Evolutionary conservation across 2,113 vertebrate genomes (phyloP), one percentile per base, ranked within the genome.

Genomic region (Colaptes auratus): DNA sequence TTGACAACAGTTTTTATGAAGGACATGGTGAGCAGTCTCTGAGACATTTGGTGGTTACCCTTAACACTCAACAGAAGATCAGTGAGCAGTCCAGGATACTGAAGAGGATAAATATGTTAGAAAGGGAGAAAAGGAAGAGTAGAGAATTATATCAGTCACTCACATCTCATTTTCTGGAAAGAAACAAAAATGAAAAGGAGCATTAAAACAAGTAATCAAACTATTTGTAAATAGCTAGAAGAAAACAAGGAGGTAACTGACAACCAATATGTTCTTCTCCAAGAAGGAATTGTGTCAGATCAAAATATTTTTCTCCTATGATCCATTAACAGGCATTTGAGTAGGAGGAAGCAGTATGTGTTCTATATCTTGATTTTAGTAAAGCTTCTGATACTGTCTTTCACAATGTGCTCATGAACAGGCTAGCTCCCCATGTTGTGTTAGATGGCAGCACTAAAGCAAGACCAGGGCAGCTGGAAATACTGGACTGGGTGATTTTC

Each of bases 61-160:
- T 76, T 39, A 53, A 25, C 39, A n/a, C 9, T 86, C 65, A 8
- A 18, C 0, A 67, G 39, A 60, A 75, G 35, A 15, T 0, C 0
- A 2, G 5, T 2, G 0, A 85, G 42, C 82, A 79, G 23, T 44
- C 8, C 8, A 44, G 59, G 27, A 88, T 50, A 20, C 30, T 35
- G 33, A 84, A 81, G 24, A 73, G 6, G 21, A 36, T 33, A 77
- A 83, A 55, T 55, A 60, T 1, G 9, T 55, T 61, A 6, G 70
- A 83, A 77, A 58, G 10, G 17, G 17, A 70, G 23, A 70, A 80
- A 82, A 85, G 4, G 12, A 94, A 69, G 44, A 72, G 13, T 12
- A 60, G 15, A 36, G 73, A 65, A 58, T 65, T 72, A 44, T 39
- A 28, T 78, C 27, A 52, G 18, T 63, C 46, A 55, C 3, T 60